phyloP scores from a whole-genome alignment of 1,140 invertebrate species.

The Drosophila hydei region DNA sequence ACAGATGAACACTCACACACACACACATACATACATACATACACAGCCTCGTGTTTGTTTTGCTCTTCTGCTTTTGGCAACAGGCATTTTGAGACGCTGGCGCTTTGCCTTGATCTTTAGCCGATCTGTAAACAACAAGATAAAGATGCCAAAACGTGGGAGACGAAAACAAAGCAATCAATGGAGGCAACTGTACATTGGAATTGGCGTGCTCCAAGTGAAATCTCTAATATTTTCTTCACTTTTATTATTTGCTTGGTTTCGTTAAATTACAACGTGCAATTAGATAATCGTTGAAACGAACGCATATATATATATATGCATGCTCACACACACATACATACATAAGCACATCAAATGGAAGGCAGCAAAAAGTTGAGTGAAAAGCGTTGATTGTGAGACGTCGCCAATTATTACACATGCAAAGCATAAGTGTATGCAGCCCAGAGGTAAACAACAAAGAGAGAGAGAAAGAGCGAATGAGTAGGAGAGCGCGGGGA shows the following conservation, averaged over 20 bases:
- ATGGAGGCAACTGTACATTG: conserved; percentile 24
- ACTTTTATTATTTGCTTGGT: conserved; percentile 1
- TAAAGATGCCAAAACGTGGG: conserved; percentile 23
- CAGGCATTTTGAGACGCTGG: conserved; percentile 10
- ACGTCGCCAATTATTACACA: conserved; percentile 20
- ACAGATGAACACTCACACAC: too few species aligned
- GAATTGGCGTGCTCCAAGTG: conserved; percentile 18
- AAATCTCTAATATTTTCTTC: conserved; percentile 5
- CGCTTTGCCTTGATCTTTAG: conserved; percentile 42
- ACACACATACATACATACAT: background rate
- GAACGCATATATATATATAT: background rate
- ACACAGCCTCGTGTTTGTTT: conserved; percentile 14
- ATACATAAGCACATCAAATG: background rate
- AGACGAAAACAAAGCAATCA: conserved; percentile 21
- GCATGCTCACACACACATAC: conserved; percentile 4
- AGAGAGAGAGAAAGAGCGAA: background rate
- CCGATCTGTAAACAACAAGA: conserved; percentile 38
- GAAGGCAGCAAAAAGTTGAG: conserved; percentile 1
- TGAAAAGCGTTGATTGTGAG: conserved; percentile 2
- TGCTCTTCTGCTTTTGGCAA: conserved; percentile 38
- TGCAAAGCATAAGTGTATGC: conserved; percentile 15
- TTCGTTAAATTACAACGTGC: conserved; percentile 18
- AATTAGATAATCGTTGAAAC: conserved; percentile 33
- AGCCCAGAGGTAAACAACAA: background rate
- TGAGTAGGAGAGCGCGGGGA: conserved; percentile 1